Conservation (phyloP, 2,888 invertebrate genomes). For the Pilophorus perplexus region DNA sequence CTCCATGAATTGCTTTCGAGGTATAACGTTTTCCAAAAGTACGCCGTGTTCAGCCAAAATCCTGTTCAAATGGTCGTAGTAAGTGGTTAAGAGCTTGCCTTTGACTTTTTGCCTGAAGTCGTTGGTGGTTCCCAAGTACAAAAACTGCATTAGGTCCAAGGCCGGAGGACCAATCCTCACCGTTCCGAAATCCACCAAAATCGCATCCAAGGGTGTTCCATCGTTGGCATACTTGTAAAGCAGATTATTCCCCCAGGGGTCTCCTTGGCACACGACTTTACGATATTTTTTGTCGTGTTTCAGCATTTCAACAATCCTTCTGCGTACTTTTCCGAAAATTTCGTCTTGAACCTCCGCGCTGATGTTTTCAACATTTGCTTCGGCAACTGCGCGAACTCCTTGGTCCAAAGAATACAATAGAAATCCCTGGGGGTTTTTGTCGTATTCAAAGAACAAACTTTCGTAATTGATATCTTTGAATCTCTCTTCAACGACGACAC, state of each 20-base stretch:
- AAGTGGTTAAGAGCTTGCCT: conserved; percentile 15
- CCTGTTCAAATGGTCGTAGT: conserved; percentile 26
- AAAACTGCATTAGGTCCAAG: conserved; percentile 37
- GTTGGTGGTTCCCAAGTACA: conserved; percentile 33
- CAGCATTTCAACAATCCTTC: neutral
- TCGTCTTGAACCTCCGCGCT: neutral
- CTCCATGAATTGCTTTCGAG: conserved; percentile 30
- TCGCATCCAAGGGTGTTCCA: conserved; percentile 29
- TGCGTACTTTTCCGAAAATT: conserved; percentile 16
- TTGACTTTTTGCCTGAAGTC: conserved; percentile 23
- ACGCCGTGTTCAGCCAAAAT: conserved; percentile 25
- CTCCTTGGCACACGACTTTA: conserved; percentile 43
- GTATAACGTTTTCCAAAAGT: conserved; percentile 9
- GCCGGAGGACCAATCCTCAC: conserved; percentile 41
- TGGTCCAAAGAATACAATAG: conserved; percentile 31
- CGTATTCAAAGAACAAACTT: conserved; percentile 26
- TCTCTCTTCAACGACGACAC: conserved; percentile 16
- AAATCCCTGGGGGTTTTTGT: conserved; percentile 1
- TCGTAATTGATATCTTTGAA: conserved; percentile 39
- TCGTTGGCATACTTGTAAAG: conserved; percentile 38
- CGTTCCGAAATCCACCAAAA: conserved; percentile 43
- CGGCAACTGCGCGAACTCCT: conserved; percentile 12
- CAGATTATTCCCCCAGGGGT: conserved; percentile 45
- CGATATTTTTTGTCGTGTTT: conserved; percentile 26
- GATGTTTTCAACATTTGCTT: conserved; percentile 2